phyloP scores from a whole-genome alignment of 2,888 invertebrate genomes.

The Dascillus cervinus region DNA sequence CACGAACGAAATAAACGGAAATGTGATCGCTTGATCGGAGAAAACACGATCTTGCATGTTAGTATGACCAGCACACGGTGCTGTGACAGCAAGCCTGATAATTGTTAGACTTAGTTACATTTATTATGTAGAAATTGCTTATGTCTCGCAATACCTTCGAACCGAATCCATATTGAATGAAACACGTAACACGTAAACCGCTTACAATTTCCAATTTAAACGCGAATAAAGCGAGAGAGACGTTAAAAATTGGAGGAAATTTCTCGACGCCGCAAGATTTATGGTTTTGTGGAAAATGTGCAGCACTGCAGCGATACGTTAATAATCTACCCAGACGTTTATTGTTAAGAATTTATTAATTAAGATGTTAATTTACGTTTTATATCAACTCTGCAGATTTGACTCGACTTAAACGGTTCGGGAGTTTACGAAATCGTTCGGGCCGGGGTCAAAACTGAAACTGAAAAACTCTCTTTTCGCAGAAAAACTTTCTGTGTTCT shows the following conservation, averaged over 20 bases:
- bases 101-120: conserved; percentile 31
- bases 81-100: conserved; percentile 28
- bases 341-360: conserved; percentile 25
- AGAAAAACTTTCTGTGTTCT: no score
- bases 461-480: no score
- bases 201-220: no score
- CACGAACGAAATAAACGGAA: conserved; percentile 12
- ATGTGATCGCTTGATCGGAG: no score
- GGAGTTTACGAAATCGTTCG: no score
- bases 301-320: conserved; percentile 23
- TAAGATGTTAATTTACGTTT: conserved; percentile 18
- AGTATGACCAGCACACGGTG: conserved; percentile 27
- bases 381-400: conserved; percentile 2
- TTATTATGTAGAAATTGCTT: conserved; percentile 31
- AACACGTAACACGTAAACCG: no score
- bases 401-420: no score
- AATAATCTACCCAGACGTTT: conserved; percentile 24
- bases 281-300: conserved; percentile 22
- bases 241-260: conserved; percentile 19
- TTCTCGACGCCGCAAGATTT: conserved; percentile 23
- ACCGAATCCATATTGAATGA: conserved; percentile 6
- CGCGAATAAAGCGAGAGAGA: conserved; percentile 11
- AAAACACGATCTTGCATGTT: conserved; percentile 27
- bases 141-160: conserved; percentile 25
- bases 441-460: no score